Base-by-base conservation (phyloP, 2,888 invertebrate species). In the Leptothorax acervorum region DNA sequence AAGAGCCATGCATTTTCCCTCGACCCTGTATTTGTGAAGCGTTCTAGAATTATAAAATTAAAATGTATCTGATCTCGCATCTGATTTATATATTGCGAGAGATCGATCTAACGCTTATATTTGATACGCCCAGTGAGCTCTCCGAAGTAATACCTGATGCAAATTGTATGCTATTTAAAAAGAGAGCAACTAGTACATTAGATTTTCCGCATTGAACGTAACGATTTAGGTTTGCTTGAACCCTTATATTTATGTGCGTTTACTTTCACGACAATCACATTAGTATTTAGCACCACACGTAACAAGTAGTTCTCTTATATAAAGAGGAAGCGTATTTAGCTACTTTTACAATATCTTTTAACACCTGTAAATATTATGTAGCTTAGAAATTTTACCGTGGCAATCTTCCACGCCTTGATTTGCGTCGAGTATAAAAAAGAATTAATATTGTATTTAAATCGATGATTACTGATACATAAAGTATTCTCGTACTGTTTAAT, bases 141-240 rank as follows among this genome's bases (percentile, higher is more conserved):
- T 71, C 71, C 39, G 18, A n/a, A 48, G 45, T 63, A 45, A 48
- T 76, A 65, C 6, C 11, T 11, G n/a, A 60, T 42, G 39, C 70
- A 60, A 39, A 71, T 81, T 81, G 48, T 51, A 71, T 2, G 70
- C 11, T 48, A 11, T 35, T 79, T 79, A 79, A 48, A 68, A n/a
- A 81, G 31, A 71, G 39, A 71, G 2, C 15, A 39, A 60, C 3
- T 71, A 23, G 39, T 66, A 66, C 31, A 39, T 60, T 71, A 70
- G 28, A 39, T 48, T 60, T 70, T 62, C 12, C 11, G 28, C 39
- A 45, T 62, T 81, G 23, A 57, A 79, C 57, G 68, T 51, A 70
- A 70, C 9, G 2, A 57, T 79, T 60, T 79, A 70, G 23, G 3
- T 71, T 51, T 81, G 79, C 39, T 51, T 81, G 48, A 39, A 39